Conservation (phyloP, 2,888 invertebrate species). For the Pristionchus mayeri region DNA sequence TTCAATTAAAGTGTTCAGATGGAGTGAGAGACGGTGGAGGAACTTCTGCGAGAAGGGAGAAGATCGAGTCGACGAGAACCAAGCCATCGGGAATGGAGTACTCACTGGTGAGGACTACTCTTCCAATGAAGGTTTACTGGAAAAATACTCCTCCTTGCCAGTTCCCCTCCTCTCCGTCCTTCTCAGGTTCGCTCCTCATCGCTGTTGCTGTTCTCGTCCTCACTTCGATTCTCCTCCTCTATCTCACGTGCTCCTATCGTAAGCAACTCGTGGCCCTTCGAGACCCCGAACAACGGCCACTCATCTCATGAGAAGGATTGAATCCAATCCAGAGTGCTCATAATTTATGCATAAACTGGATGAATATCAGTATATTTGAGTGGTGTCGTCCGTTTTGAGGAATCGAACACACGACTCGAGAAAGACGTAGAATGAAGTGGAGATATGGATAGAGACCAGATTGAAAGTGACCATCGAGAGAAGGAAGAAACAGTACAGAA, state of each 20-base stretch:
- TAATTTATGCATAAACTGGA: slow-evolving; percentile 2
- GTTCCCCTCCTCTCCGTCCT: not conserved
- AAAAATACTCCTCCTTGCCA: not conserved
- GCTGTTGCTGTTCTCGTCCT: slow-evolving; percentile 43
- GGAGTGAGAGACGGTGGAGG: slow-evolving; percentile 34
- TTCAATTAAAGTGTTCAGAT: slow-evolving; percentile 10
- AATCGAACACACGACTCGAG: slow-evolving; percentile 29
- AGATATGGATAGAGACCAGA: slow-evolving; percentile 39
- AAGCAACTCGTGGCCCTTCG: slow-evolving; percentile 26
- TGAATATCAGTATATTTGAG: slow-evolving; percentile 25
- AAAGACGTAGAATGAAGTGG: slow-evolving; percentile 42
- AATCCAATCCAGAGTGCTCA: not conserved
- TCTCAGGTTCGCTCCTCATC: slow-evolving; percentile 49
- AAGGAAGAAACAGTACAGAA: slow-evolving; percentile 45
- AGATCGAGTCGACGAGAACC: not conserved
- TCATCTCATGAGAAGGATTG: not conserved
- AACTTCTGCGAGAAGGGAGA: slow-evolving; percentile 44
- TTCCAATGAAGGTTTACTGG: not conserved
- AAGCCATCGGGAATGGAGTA: slow-evolving; percentile 15
- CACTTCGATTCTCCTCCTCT: slow-evolving; percentile 48
- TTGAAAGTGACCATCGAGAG: slow-evolving; percentile 44
- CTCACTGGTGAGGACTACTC: slow-evolving; percentile 6
- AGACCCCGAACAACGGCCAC: slow-evolving; percentile 41
- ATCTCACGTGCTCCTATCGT: slow-evolving; percentile 34
- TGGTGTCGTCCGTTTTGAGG: slow-evolving; percentile 28